Evolutionary conservation across 2,113 vertebrate genomes (phyloP).

Genomic region (Lophura nycthemera): DNA sequence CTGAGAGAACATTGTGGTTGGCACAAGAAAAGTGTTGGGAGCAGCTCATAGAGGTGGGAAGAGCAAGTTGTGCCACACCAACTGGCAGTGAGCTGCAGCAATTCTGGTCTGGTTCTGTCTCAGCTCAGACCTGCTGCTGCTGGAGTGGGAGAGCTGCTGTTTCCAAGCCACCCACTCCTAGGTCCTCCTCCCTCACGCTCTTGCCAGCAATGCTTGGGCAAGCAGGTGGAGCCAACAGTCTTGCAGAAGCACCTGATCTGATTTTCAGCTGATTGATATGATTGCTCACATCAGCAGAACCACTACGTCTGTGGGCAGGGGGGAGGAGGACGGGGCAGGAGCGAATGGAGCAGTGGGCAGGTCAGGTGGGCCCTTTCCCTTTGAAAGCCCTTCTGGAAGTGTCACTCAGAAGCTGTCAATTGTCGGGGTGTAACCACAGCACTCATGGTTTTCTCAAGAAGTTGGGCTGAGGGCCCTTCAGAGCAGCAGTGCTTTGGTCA

Average conservation of each 20-base stretch:
- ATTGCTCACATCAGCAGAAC: neutral
- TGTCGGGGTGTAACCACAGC: neutral
- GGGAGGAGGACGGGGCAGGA: neutral
- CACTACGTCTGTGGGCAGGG: neutral
- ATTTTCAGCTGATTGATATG: neutral
- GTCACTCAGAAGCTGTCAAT: neutral
- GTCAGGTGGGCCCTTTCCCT: neutral
- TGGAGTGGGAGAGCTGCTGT: neutral
- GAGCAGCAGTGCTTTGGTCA: neutral
- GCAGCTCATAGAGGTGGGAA: rapidly evolving
- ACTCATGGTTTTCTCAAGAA: neutral
- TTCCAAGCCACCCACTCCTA: neutral
- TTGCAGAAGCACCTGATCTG: neutral
- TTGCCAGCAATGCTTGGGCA: neutral
- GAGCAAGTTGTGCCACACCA: neutral
- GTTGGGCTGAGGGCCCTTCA: neutral
- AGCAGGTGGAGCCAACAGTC: neutral
- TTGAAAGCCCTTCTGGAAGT: neutral
- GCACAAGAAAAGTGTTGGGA: neutral
- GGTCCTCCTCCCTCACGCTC: rapidly evolving
- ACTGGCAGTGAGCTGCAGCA: neutral
- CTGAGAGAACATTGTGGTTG: neutral
- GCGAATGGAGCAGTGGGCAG: rapidly evolving
- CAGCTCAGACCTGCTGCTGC: neutral
- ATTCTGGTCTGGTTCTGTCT: neutral